Evolutionary conservation across 2,888 invertebrate genomes (phyloP), one percentile per base, ranked within the genome.

Genomic region (Spisula solida): DNA sequence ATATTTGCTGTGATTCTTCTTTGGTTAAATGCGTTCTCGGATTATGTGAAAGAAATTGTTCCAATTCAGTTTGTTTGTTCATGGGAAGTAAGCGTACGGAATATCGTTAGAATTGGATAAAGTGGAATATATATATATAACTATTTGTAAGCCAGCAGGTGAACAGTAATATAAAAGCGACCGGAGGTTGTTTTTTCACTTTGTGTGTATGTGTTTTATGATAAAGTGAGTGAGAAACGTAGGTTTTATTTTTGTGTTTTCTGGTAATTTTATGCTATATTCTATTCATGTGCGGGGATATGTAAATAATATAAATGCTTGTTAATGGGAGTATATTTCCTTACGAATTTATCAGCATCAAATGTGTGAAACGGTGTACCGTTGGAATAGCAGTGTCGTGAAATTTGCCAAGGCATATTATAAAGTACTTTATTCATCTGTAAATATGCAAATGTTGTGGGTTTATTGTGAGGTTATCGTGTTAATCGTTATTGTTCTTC

Each of bases 371-470:
- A 79, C 79, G 55, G 79, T 79, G 85, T 85, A 51, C 55, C 85
- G 25, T 41, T 85, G 70, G 85, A 75, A 85, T 85, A 41, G 78
- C 78, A 75, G 56, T 79, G 85, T 85, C 85, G 85, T 79, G 85
- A 79, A 85, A 34, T 48, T 79, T 79, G 51, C 34, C 41, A 47
- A 56, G 79, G 48, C 31, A 56, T 85, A 85, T 85, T 85, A 51
- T 85, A 51, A 56, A 14, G 85, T 41, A 78, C 51, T 79, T 55
- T 79, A 55, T 78, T 78, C 79, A 25, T 79, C 78, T 31, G 78
- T 85, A 90, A 90, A 88, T 90, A 90, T 90, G 90, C 90, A 88
- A 88, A 88, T 88, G 78, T 66, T 85, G 34, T 88, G 87, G 87
- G 82, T 91, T 8, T 87, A 85, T 85, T 82, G 85, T 87, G 87